Percentiles rank a stretch among this genome's conserved stretches.
phyloP scores from a whole-genome alignment of 2,888 invertebrate species.

The Rotaria magnacalcarata region DNA sequence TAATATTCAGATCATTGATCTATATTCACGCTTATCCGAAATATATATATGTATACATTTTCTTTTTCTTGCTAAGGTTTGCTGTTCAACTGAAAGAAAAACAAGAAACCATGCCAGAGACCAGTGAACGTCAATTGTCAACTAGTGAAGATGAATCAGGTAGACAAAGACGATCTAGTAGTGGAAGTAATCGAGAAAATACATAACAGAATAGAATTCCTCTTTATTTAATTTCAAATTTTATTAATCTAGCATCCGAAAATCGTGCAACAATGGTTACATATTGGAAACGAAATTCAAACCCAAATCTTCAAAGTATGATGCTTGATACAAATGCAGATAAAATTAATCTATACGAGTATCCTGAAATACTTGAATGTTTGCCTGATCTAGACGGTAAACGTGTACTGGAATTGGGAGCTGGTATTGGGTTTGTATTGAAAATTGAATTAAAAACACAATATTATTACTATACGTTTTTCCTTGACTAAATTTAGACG shows the following conservation, averaged over 20 bases:
- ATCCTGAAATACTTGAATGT: slow-evolving; percentile 60
- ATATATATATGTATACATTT: neutral
- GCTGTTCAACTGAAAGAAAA: neutral
- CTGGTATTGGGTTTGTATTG: slow-evolving; percentile 62
- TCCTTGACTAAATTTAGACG: slow-evolving; percentile 53
- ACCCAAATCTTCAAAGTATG: slow-evolving; percentile 43
- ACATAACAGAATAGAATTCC: too few relatives aligned
- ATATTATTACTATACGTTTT: slow-evolving; percentile 47
- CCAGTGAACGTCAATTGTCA: neutral
- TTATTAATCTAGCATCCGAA: neutral
- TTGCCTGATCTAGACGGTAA: slow-evolving; percentile 60
- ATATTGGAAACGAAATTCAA: slow-evolving; percentile 28
- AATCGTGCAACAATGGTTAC: neutral
- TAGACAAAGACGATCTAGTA: neutral
- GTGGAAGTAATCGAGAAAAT: neutral
- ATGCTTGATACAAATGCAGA: slow-evolving; percentile 46
- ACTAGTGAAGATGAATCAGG: neutral
- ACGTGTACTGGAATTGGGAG: slow-evolving; percentile 62
- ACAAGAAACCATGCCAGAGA: neutral
- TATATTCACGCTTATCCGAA: too few relatives aligned
- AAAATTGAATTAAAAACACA: neutral
- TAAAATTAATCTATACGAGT: slow-evolving; percentile 39
- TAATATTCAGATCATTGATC: too few relatives aligned
- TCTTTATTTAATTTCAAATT: too few relatives aligned
- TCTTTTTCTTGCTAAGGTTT: neutral